A percentile compares a stretch with the other conserved stretches of the same genome.
Conservation (phyloP, 2,113 vertebrate species). For the Hydropotes inermis region DNA sequence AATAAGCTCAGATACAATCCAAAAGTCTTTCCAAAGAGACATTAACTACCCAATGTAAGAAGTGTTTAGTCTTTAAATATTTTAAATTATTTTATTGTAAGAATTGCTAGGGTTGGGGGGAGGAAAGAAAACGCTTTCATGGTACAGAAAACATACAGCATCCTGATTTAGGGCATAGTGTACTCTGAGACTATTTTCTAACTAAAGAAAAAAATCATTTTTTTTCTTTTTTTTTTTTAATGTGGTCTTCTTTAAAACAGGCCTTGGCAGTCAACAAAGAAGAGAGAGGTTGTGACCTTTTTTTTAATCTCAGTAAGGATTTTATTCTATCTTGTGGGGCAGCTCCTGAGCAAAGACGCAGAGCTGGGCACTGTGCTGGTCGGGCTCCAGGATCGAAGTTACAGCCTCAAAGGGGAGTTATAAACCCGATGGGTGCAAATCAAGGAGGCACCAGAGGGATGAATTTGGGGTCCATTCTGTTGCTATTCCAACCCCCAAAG, state of each 20-base stretch:
- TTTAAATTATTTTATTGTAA: constrained; percentile 16
- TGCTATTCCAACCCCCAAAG: neutral
- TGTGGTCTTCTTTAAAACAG: neutral
- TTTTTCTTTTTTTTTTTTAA: neutral
- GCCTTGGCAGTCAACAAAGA: constrained; percentile 31
- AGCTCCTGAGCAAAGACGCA: neutral
- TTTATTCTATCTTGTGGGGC: constrained; percentile 7
- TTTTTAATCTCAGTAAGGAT: constrained; percentile 11
- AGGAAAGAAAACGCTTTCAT: neutral
- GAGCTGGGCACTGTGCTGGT: neutral
- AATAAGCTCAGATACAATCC: constrained; percentile 18
- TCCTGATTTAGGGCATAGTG: constrained; percentile 22
- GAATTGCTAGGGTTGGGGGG: neutral
- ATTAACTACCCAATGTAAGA: neutral
- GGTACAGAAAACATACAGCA: neutral
- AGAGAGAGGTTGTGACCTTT: constrained; percentile 7
- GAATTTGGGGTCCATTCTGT: neutral
- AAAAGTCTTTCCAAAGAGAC: neutral
- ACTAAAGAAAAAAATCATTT: constrained; percentile 36
- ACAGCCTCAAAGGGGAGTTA: constrained; percentile 6
- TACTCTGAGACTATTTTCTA: constrained; percentile 41
- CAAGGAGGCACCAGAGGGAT: neutral
- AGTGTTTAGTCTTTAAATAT: neutral
- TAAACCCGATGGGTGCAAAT: neutral
- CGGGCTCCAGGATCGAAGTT: neutral